phyloP scores from a whole-genome alignment of 2,888 invertebrate genomes.

The Ichneumoninae sp. region DNA sequence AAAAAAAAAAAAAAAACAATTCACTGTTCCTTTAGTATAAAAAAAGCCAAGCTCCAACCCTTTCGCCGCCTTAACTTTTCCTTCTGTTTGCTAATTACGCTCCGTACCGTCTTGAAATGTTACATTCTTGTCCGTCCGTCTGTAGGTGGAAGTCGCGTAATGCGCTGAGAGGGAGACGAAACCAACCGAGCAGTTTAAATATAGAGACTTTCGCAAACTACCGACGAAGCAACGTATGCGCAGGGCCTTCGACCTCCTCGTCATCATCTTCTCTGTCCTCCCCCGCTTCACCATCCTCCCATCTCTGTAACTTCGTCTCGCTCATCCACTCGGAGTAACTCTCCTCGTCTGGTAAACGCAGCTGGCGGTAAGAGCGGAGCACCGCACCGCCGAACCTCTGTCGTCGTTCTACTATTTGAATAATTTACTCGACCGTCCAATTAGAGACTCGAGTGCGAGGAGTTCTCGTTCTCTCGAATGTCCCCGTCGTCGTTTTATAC shows the following conservation, averaged over 20 bases:
- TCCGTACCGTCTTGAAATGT: slow-evolving; percentile 38
- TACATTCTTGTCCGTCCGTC: slow-evolving; percentile 16
- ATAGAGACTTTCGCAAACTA: slow-evolving; percentile 58
- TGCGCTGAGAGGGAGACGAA: slow-evolving; percentile 17
- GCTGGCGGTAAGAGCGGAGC: not conserved
- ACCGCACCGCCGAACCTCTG: slow-evolving; percentile 26
- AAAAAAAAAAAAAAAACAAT: too few species aligned
- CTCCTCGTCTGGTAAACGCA: slow-evolving; percentile 23
- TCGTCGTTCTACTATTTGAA: slow-evolving; percentile 64
- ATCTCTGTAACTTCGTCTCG: slow-evolving; percentile 10
- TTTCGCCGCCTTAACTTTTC: slow-evolving; percentile 26
- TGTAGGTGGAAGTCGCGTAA: slow-evolving; percentile 2
- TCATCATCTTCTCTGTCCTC: slow-evolving; percentile 31
- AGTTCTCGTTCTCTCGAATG: slow-evolving; percentile 36
- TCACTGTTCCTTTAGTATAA: not conserved
- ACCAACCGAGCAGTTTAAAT: slow-evolving; percentile 52
- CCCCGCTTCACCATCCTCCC: slow-evolving; percentile 4
- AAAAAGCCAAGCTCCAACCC: not conserved
- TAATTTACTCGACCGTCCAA: slow-evolving; percentile 69
- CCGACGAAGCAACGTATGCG: slow-evolving; percentile 34
- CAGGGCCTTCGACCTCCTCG: slow-evolving; percentile 56
- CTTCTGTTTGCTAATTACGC: slow-evolving; percentile 48
- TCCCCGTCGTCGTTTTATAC: slow-evolving; percentile 31
- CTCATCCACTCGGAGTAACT: slow-evolving; percentile 1
- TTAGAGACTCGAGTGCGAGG: slow-evolving; percentile 63